These are phyloP conservation scores for Stegodyphus dumicola DNA, from an alignment of 1,140 invertebrate genomes.

Conservation along the genomic window DNA sequence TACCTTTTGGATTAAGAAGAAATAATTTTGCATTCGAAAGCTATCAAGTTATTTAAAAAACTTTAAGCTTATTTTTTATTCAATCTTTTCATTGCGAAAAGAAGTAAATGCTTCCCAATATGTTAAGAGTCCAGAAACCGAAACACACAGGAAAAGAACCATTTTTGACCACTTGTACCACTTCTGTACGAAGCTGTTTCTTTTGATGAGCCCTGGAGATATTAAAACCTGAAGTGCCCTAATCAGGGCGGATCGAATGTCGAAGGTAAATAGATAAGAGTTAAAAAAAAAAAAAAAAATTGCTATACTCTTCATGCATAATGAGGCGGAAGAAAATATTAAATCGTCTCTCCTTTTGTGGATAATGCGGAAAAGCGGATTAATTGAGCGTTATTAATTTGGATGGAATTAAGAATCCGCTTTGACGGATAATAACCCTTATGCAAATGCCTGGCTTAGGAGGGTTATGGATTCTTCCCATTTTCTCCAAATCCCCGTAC, in stretches of 20 bases:
- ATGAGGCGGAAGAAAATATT: not conserved
- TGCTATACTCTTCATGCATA: not conserved
- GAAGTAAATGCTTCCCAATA: no score
- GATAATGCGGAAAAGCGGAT: constrained; percentile 2
- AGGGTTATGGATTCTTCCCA: not conserved
- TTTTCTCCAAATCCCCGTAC: not conserved
- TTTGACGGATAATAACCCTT: not conserved
- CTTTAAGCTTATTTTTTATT: no score
- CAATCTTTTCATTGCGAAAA: no score
- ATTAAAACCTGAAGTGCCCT: not conserved
- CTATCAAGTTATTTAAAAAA: no score
- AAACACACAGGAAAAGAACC: no score
- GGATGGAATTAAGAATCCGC: not conserved
- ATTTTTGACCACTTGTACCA: no score
- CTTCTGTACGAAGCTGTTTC: no score
- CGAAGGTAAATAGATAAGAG: not conserved
- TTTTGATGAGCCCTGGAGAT: not conserved
- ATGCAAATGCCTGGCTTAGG: not conserved
- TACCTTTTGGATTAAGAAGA: no score
- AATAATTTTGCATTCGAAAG: no score
- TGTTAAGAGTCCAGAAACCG: no score
- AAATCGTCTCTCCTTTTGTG: not conserved
- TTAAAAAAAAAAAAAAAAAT: not conserved
- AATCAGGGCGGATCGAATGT: not conserved
- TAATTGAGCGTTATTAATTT: constrained; percentile 3